phyloP scores from a whole-genome alignment of 2,888 invertebrate genomes.

The Machimus rusticus region DNA sequence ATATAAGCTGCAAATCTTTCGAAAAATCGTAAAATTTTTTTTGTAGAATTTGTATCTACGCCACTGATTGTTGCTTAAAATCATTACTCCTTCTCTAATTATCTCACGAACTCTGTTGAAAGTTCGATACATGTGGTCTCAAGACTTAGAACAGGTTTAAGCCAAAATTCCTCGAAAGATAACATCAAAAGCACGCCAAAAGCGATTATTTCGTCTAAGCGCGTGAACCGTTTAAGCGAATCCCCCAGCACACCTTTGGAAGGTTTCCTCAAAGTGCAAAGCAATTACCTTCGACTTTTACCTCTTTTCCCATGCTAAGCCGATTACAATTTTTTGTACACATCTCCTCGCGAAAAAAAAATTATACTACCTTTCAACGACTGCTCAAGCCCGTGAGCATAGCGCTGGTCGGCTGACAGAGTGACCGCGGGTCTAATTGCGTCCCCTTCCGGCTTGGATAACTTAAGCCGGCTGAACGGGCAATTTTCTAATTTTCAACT shows the following conservation, averaged over 20 bases:
- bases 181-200: not conserved
- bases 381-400: not conserved
- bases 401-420: not conserved
- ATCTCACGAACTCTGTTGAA: not conserved
- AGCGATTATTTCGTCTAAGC: not conserved
- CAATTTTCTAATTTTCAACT: conserved; percentile 1
- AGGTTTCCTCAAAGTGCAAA: not conserved
- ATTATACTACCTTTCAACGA: not conserved
- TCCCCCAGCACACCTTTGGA: not conserved
- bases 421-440: not conserved
- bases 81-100: not conserved
- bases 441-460: conserved; percentile 10
- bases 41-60: not conserved
- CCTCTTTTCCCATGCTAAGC: not conserved
- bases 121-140: not conserved
- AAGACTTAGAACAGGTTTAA: not conserved
- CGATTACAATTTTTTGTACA: not conserved
- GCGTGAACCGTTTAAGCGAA: not conserved
- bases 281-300: not conserved
- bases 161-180: not conserved
- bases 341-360: not conserved
- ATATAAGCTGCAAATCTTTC: too few relatives aligned
- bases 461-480: not conserved
- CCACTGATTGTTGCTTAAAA: not conserved
- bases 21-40: too few relatives aligned